Percentiles rank a stretch among this genome's conserved stretches.
Conservation (phyloP, 2,888 invertebrate genomes). For the Petrophora chlorosata region DNA sequence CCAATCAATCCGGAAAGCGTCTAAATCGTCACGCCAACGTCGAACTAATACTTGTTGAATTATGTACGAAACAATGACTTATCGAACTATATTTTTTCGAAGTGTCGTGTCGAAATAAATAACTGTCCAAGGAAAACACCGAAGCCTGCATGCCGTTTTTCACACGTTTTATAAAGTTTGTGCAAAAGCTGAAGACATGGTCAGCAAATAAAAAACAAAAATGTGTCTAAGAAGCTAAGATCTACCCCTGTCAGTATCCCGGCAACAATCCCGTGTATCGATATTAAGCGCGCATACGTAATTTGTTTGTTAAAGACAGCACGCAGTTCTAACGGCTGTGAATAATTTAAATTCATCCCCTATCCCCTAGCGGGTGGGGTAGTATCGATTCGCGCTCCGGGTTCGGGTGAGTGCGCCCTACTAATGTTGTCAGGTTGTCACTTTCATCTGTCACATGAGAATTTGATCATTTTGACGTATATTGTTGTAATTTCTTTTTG, state of each 20-base stretch:
- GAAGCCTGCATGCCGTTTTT: too few species aligned
- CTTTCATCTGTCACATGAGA: slow-evolving; percentile 19
- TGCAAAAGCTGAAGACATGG: too few species aligned
- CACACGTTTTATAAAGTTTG: too few species aligned
- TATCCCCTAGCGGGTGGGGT: slow-evolving; percentile 64
- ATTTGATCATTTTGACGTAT: neutral
- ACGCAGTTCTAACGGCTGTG: slow-evolving; percentile 81
- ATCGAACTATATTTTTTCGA: too few species aligned
- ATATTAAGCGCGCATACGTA: slow-evolving; percentile 82
- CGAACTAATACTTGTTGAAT: too few species aligned
- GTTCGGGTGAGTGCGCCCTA: slow-evolving; percentile 46
- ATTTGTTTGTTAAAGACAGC: slow-evolving; percentile 83
- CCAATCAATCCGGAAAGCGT: too few species aligned
- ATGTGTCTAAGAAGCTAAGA: neutral
- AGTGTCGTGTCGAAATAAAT: too few species aligned
- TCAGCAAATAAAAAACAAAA: too few species aligned
- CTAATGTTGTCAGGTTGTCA: slow-evolving; percentile 42
- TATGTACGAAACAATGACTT: too few species aligned
- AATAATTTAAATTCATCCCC: slow-evolving; percentile 84
- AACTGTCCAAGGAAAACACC: too few species aligned
- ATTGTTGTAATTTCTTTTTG: too few species aligned
- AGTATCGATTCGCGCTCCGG: slow-evolving; percentile 66
- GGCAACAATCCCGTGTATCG: slow-evolving; percentile 55
- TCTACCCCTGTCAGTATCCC: slow-evolving; percentile 4
- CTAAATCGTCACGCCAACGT: too few species aligned